Percentiles rank a stretch among this genome's conserved stretches.
These are phyloP conservation scores for Lampris incognitus DNA, from an alignment of 2,113 vertebrate species.

Conservation along the genomic window DNA sequence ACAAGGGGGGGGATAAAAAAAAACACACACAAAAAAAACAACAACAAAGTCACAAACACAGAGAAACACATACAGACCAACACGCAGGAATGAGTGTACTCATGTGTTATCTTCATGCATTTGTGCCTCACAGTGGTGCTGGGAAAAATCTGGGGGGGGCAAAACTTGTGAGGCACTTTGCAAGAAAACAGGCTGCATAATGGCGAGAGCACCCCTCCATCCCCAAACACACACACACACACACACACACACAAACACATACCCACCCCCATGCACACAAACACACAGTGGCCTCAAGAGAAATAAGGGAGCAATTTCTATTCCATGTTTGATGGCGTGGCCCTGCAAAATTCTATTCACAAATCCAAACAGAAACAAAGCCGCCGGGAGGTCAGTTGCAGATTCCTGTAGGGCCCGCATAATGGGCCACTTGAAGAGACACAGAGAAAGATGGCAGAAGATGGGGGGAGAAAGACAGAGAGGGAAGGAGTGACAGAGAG, in stretches of 20 bases:
- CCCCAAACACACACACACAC: neutral
- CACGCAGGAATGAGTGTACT: neutral
- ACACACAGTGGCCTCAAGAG: slow-evolving; percentile 87
- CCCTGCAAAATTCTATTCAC: slow-evolving; percentile 96
- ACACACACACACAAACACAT: too few relatives aligned
- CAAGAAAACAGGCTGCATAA: slow-evolving; percentile 99
- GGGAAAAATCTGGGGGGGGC: slow-evolving; percentile 82
- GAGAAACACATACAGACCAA: neutral
- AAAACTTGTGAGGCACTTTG: slow-evolving; percentile 96
- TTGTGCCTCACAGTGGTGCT: slow-evolving; percentile 23
- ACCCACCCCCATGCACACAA: too few relatives aligned
- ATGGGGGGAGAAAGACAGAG: slow-evolving; percentile 10
- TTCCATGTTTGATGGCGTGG: slow-evolving; percentile 94
- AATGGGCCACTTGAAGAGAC: slow-evolving; percentile 92
- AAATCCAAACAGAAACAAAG: slow-evolving; percentile 99
- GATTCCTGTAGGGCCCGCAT: slow-evolving; percentile 91
- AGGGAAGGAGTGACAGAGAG: slow-evolving; percentile 7
- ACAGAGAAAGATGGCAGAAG: slow-evolving; percentile 35
- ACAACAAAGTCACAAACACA: too few relatives aligned
- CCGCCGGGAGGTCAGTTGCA: slow-evolving; percentile 93
- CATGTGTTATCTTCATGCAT: neutral
- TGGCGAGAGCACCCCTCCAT: slow-evolving; percentile 89
- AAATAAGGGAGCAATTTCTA: slow-evolving; percentile 99
- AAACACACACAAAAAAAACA: too few relatives aligned
- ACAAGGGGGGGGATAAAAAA: too few relatives aligned